Percentiles rank a stretch among this genome's conserved stretches.
Conservation (phyloP, 2,888 invertebrate species). For the Plemyria rubiginata region DNA sequence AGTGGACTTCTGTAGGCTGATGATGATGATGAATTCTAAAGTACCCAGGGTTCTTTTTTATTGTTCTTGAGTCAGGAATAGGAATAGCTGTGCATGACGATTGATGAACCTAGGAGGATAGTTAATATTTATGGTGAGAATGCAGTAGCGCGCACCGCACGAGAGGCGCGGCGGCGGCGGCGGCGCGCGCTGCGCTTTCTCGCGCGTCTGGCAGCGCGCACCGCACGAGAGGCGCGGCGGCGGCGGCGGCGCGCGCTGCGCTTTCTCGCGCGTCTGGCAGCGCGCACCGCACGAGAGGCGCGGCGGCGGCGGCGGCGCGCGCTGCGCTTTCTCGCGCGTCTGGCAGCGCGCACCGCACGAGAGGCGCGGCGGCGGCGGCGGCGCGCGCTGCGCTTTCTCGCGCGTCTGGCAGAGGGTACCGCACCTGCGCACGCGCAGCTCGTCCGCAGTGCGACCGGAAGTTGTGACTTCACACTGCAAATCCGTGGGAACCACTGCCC, state of each 20-base stretch:
- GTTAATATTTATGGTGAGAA: neutral
- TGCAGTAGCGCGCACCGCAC: neutral
- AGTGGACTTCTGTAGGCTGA: no score
- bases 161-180: neutral
- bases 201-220: neutral
- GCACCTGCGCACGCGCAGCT: no score
- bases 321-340: conserved; percentile 1
- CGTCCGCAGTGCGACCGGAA: neutral
- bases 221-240: neutral
- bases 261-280: neutral
- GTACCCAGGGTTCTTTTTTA: no score
- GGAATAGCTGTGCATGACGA: neutral
- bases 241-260: neutral
- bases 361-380: neutral
- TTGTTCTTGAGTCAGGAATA: no score
- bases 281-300: neutral
- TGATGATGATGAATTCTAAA: no score
- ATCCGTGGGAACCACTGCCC: no score
- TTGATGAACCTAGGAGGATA: neutral
- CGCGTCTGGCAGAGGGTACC: neutral
- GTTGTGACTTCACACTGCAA: neutral
- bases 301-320: neutral
- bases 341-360: neutral
- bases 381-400: conserved; percentile 1
- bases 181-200: neutral